Conservation (phyloP, 2,113 vertebrate genomes). For the Rhadina sibilatrix region DNA sequence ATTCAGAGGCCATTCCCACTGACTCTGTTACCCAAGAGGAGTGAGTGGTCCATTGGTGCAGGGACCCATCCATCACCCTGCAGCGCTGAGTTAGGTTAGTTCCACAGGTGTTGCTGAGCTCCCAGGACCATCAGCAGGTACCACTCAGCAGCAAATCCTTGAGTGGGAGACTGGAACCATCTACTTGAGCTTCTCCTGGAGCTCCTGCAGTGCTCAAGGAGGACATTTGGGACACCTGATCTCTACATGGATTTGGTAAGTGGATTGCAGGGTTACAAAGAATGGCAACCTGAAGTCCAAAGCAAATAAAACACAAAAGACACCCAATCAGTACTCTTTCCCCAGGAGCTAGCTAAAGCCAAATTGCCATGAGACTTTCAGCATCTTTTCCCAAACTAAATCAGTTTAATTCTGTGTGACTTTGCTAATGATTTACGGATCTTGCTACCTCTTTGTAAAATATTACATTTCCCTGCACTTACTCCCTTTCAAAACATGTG, state of each 20-base stretch:
- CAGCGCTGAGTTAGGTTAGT: rapidly evolving
- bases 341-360: background rate
- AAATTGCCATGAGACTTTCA: background rate
- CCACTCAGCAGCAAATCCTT: background rate
- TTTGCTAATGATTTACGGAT: background rate
- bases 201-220: background rate
- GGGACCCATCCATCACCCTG: background rate
- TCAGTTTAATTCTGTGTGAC: background rate
- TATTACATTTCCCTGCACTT: background rate
- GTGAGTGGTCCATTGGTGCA: background rate
- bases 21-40: rapidly evolving
- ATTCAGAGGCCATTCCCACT: background rate
- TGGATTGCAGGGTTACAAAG: background rate
- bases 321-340: background rate
- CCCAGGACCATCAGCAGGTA: background rate
- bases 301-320: background rate
- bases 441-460: background rate
- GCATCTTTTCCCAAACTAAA: background rate
- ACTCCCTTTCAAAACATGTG: background rate
- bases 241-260: background rate
- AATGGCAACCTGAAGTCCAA: background rate
- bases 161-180: background rate
- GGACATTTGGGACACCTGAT: background rate
- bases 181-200: background rate
- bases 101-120: background rate